Evolutionary conservation across 2,888 invertebrate species (phyloP).

Genomic region (Leptinotarsa tumamoca): DNA sequence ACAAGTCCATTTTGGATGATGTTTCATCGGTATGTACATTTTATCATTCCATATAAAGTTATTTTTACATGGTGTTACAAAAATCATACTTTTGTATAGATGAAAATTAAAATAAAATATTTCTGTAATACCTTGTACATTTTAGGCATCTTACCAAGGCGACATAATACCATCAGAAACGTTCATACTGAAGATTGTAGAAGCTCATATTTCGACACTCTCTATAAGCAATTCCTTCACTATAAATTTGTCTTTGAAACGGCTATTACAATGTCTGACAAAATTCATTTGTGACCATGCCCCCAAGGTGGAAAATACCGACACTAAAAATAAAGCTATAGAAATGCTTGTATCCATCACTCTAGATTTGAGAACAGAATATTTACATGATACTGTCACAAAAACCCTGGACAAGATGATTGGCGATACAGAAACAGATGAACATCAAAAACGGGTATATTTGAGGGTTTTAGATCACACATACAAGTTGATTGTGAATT

Average conservation of each 20-base stretch:
- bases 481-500: constrained; percentile 76
- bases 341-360: constrained; percentile 81
- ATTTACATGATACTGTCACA: constrained; percentile 74
- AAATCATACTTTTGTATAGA: not conserved
- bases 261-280: constrained; percentile 74
- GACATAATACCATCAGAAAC: constrained; percentile 88
- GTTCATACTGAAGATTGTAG: constrained; percentile 81
- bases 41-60: not conserved
- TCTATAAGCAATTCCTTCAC: constrained; percentile 72
- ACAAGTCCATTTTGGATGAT: constrained; percentile 69
- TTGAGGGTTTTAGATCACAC: constrained; percentile 74
- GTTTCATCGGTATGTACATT: constrained; percentile 70
- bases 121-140: constrained; percentile 29
- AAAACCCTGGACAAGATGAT: constrained; percentile 74
- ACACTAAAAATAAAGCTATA: constrained; percentile 74
- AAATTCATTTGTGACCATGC: constrained; percentile 75
- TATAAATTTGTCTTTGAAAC: constrained; percentile 74
- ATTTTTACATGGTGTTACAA: not conserved
- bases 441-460: constrained; percentile 75
- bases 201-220: constrained; percentile 74
- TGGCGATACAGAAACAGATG: constrained; percentile 75
- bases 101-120: no score
- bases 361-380: constrained; percentile 82
- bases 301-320: constrained; percentile 73
- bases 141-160: constrained; percentile 77